Evolutionary conservation across 2,797 vertebrate genomes (phyloP).

Genomic region (Anabacerthia variegaticeps): DNA sequence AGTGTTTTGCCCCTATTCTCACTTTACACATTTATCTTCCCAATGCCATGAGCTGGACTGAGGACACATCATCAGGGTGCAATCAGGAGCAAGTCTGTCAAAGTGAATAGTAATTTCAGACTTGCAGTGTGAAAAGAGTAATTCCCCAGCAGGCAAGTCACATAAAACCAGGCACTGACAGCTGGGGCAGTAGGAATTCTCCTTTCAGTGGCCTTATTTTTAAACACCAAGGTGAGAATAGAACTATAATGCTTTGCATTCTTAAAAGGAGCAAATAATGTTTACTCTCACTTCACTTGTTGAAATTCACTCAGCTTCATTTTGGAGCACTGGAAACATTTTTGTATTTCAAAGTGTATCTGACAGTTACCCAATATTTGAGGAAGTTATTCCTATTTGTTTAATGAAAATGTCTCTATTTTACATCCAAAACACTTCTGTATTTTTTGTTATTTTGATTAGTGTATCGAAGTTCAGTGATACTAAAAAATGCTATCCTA

Average conservation of each 20-base stretch:
- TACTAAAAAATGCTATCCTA: background rate
- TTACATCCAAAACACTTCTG: background rate
- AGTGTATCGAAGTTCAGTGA: background rate
- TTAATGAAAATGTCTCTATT: background rate
- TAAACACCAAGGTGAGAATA: background rate
- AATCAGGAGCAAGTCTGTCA: background rate
- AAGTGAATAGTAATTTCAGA: conserved; percentile 3
- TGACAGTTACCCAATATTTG: background rate
- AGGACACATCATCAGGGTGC: background rate
- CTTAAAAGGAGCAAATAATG: background rate
- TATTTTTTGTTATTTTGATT: background rate
- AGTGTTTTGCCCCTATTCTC: background rate
- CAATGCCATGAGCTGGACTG: background rate
- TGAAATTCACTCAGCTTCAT: background rate
- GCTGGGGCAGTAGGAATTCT: background rate
- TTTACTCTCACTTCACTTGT: background rate
- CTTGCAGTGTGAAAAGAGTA: background rate
- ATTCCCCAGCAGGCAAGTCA: background rate
- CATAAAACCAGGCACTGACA: background rate
- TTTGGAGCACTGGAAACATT: background rate
- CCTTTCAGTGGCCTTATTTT: background rate
- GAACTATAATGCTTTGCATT: background rate
- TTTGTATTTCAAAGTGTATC: background rate
- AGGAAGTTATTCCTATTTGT: background rate
- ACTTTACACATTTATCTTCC: background rate